Evolutionary conservation across 2,797 vertebrate genomes (phyloP).

Genomic region (Anisognathus igniventris): DNA sequence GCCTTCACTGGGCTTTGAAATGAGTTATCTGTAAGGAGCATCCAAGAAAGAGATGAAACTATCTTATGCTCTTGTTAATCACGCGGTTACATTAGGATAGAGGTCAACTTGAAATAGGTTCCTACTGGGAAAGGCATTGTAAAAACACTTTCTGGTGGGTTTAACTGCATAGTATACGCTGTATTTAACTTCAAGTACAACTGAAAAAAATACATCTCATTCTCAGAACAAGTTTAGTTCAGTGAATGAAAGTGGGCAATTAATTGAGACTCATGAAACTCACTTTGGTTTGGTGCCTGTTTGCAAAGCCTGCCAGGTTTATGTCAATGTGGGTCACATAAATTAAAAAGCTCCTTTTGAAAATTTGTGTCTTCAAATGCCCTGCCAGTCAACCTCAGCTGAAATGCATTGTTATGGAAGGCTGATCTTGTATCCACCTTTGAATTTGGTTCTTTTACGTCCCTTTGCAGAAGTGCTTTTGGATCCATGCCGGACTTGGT

Average conservation of each 20-base stretch:
- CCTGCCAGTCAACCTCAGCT: background rate
- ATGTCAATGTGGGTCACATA: background rate
- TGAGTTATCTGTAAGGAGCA: background rate
- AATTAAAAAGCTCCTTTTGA: background rate
- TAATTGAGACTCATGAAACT: background rate
- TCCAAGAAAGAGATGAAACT: background rate
- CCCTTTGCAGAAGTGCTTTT: slow-evolving; percentile 87
- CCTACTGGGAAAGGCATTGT: background rate
- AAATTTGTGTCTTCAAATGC: background rate
- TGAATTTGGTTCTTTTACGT: slow-evolving; percentile 3
- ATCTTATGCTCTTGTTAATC: background rate
- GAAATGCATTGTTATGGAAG: background rate
- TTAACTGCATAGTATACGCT: background rate
- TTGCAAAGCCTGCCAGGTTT: background rate
- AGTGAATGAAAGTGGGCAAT: background rate
- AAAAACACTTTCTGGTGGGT: background rate
- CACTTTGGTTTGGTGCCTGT: background rate
- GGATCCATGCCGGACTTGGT: slow-evolving; percentile 97
- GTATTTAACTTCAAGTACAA: background rate
- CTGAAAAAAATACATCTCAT: background rate
- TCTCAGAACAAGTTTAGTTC: background rate
- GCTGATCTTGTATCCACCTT: background rate
- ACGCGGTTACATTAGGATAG: background rate
- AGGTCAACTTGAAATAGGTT: background rate
- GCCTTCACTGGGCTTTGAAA: background rate